Evolutionary conservation across 2,113 vertebrate species (phyloP), one percentile per base, ranked within the genome.

Genomic region (Cardinalis cardinalis): DNA sequence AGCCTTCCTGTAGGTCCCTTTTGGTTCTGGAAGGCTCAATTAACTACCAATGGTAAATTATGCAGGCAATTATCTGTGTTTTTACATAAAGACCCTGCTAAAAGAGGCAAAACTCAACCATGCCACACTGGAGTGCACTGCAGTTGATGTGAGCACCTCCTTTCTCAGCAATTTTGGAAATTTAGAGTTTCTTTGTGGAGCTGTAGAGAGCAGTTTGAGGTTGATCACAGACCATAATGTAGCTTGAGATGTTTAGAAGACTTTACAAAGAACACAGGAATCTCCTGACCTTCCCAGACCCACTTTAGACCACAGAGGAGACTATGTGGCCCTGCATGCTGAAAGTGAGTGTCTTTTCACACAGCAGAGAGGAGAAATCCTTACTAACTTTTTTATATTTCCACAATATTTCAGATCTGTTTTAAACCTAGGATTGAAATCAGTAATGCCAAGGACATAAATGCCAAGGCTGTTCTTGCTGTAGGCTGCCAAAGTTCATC

Each of bases 71-170:
- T 66, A 55, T 36, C 28, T 36, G 18, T 63, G 43, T 7, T 32
- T 77, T 94, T 63, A 63, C 10, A 36, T 63, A 8, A 71, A 76
- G 36, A 52, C 19, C 8, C 25, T 63, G 7, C 23, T 40, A 59
- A 84, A 92, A 51, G 36, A 84, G 31, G 9, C 46, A 23, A 90
- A 90, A 81, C 8, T 59, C 77, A 63, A 75, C 41, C 25, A 51
- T 63, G 18, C 28, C 25, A 12, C 24, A 43, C 4, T 29, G 51
- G 7, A 74, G 25, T 1, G 0, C 18, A 14, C 10, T 2, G 1
- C 28, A 2, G 0, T 25, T 86, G 36, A 36, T 3, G 1, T 0
- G 0, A 77, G 28, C 36, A 31, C 10, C 10, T 36, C 11, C 43
- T 71, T 73, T 38, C 72, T 63, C 43, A 77, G 43, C 31, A 72